Evolutionary conservation across 2,113 vertebrate species (phyloP).

Genomic region (Dunckerocampus dactyliophorus): DNA sequence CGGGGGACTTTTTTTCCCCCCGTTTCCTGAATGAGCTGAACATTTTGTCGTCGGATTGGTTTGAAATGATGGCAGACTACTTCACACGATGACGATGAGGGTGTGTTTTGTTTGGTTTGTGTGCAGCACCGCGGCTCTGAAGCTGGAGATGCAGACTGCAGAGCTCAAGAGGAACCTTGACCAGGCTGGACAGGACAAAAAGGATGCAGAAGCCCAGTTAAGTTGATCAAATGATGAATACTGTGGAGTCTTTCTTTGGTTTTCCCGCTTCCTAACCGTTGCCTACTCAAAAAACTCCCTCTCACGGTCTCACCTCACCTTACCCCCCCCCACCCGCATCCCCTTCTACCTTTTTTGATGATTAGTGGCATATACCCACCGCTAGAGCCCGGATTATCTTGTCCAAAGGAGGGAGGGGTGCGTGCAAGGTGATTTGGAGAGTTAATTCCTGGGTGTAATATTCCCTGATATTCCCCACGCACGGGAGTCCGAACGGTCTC

Average conservation of each 20-base stretch:
- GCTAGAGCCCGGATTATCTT: conserved; percentile 73
- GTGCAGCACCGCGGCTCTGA: conserved; percentile 41
- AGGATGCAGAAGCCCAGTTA: conserved; percentile 44
- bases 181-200: conserved; percentile 48
- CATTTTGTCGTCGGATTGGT: no score
- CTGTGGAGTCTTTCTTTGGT: no score
- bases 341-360: conserved; percentile 56
- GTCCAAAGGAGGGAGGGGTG: conserved; percentile 66
- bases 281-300: no score
- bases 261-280: no score
- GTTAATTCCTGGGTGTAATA: conserved; percentile 78
- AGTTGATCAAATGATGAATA: conserved; percentile 5
- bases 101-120: conserved; percentile 12
- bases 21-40: no score
- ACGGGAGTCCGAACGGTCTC: conserved; percentile 56
- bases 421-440: conserved; percentile 71
- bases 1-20: no score
- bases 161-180: conserved; percentile 45
- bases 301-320: conserved; percentile 27
- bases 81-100: no score
- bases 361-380: conserved; percentile 72
- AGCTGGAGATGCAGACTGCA: conserved; percentile 48
- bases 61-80: no score
- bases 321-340: background rate
- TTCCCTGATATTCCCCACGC: conserved; percentile 72